Evolutionary conservation across 2,113 vertebrate genomes (phyloP), one percentile per base, ranked within the genome.

Genomic region (Cottus gobio): DNA sequence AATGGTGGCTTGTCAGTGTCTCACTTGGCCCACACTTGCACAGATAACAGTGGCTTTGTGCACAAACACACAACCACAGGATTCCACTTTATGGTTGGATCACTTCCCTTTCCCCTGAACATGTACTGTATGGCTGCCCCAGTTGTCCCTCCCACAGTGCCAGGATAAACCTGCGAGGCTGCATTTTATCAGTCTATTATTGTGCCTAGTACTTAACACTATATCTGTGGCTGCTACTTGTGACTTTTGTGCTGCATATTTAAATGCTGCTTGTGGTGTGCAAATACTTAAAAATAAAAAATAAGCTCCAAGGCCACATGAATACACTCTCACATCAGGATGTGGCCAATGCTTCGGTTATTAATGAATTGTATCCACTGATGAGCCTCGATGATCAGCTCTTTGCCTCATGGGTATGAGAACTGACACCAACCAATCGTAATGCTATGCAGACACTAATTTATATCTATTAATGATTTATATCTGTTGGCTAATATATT

Each of bases 391-490:
- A 16, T 15, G 10, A 63, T 72, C 80, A 44, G 75, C 75, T 81
- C 74, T 56, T 64, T 54, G 30, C 77, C 79, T 75, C 28, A 60
- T 56, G 58, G 71, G n/a, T 24, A 34, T 52, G 18, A 81, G 67
- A 78, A 31, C 58, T 72, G 67, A 70, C 62, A 85, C 80, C 84
- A 81, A 79, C 42, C 62, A 66, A 56, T 66, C 28, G 37, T 62
- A 84, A 87, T 34, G 90, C 92, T 92, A 93, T 94, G 93, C 92
- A 93, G 88, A 87, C 69, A 75, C 79, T 81, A 22, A 70, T 90
- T 87, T 79, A 68, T 85, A 91, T 75, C 63, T 69, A 22, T 37
- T n/a, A 60, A 39, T 46, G 6, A 60, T 87, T 82, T 89, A 65
- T 88, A 79, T 46, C 52, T 67, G 56, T 79, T 28, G 56, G 79